Base-by-base conservation (phyloP, 1,140 invertebrate genomes). In the Drosophila dunni region DNA sequence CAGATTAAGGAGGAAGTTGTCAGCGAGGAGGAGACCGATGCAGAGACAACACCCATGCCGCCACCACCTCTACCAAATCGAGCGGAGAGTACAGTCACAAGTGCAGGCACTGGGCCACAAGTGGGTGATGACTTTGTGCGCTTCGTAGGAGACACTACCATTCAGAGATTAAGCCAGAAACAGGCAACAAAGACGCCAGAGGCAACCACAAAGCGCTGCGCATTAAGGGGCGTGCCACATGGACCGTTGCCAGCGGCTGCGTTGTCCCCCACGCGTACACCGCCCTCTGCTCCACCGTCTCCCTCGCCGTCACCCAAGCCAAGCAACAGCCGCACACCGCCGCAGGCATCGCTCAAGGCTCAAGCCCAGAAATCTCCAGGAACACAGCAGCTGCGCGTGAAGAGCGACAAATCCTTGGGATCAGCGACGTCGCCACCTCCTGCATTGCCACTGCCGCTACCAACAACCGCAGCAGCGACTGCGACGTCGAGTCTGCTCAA, bases 81-180 rank as follows among this genome's bases (percentile, higher is more conserved):
- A 20, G 7, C 17, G 7, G 65, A 46, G 1, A 20, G 45, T 46
- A 0, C 2, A 17, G 45, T 20, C 7, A 10, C 17, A 33, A 50
- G 20, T 50, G 48, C 29, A 8, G 9, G 13, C 7, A 29, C 17
- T 3, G 8, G 33, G n/a, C 1, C 46, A 29, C 34, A 3, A 1
- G 24, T 50, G n/a, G 11, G 20, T 3, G 73, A 88, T 9, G 24
- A 13, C 7, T 50, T 78, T 13, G 84, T 89, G 45, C 81, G 90
- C 5, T 78, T 78, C 44, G 86, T 91, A 6, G 90, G 90, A 17
- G 90, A 91, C 20, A 91, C 90, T 0, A 91, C 84, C 13, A 91
- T 91, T n/a, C 90, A 91, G 51, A 66, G 82, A 5, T 9, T 90
- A 8, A 81, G 46, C 51, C 79, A 86, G n/a, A 90, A 79, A 17